Conservation (phyloP, 2,888 invertebrate genomes). For the Ophion ellenae region DNA sequence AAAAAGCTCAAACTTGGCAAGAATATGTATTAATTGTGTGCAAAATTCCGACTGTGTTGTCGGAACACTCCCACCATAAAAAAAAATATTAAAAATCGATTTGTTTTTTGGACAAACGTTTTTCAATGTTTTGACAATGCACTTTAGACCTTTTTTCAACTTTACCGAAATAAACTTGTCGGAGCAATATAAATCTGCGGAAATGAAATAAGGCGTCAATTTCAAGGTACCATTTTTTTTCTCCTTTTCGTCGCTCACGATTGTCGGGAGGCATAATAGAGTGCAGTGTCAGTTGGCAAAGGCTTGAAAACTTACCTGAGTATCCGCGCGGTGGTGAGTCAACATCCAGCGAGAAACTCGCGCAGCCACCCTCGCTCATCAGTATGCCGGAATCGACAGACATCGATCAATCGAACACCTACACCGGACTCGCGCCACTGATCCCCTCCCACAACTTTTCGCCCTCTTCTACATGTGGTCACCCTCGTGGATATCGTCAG, state of each 20-base stretch:
- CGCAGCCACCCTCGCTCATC: constrained; percentile 70
- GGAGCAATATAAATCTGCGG: no score
- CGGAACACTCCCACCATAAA: no score
- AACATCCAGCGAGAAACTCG: constrained; percentile 69
- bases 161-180: no score
- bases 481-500: constrained; percentile 49
- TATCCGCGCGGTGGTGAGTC: constrained; percentile 70
- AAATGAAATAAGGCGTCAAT: background rate
- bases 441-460: constrained; percentile 36
- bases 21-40: no score
- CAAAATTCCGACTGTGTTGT: no score
- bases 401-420: constrained; percentile 67
- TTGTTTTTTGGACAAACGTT: no score
- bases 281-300: background rate
- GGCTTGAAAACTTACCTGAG: constrained; percentile 63
- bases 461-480: constrained; percentile 59
- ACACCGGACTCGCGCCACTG: constrained; percentile 47
- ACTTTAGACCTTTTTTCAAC: no score
- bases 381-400: constrained; percentile 72
- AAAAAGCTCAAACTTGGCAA: no score
- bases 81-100: no score
- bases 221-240: background rate
- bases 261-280: background rate
- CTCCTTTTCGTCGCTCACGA: background rate
- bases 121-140: no score